These are phyloP conservation scores for Enteromius argenteus DNA, from an alignment of 2,797 vertebrate genomes.

Conservation along the genomic window DNA sequence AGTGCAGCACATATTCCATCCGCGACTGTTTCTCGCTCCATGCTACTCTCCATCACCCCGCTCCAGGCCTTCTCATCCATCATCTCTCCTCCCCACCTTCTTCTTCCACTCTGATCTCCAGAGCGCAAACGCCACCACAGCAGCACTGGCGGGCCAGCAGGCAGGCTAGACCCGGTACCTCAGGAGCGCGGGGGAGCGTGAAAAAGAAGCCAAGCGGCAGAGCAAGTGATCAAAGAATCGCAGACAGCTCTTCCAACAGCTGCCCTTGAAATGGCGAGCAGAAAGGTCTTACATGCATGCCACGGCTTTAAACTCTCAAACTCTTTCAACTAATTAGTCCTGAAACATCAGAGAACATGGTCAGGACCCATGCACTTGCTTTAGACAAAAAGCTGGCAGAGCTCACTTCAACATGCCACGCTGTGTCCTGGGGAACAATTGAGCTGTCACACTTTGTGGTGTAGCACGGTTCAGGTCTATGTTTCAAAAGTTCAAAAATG, in stretches of 20 bases:
- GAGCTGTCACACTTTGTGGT: slow-evolving; percentile 14
- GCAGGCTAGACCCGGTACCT: slow-evolving; percentile 54
- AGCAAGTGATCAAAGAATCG: slow-evolving; percentile 73
- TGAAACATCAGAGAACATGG: slow-evolving; percentile 61
- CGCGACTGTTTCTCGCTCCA: slow-evolving; percentile 49
- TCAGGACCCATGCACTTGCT: slow-evolving; percentile 59
- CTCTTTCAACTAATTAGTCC: slow-evolving; percentile 58
- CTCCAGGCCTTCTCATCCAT: slow-evolving; percentile 57
- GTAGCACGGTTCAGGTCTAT: slow-evolving; percentile 9
- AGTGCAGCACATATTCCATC: slow-evolving; percentile 54
- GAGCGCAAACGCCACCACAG: slow-evolving; percentile 38
- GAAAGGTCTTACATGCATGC: slow-evolving; percentile 45
- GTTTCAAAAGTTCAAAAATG: not conserved
- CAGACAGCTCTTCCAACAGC: slow-evolving; percentile 74
- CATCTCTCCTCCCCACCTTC: slow-evolving; percentile 47
- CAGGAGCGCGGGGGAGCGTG: slow-evolving; percentile 51
- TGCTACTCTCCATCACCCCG: slow-evolving; percentile 57
- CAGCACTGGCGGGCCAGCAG: slow-evolving; percentile 14
- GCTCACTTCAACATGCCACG: slow-evolving; percentile 49
- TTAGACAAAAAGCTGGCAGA: slow-evolving; percentile 56
- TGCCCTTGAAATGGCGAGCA: slow-evolving; percentile 72
- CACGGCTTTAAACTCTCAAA: slow-evolving; percentile 56
- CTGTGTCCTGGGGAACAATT: not conserved
- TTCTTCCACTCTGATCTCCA: slow-evolving; percentile 38
- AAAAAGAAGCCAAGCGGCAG: slow-evolving; percentile 65